phyloP scores from a whole-genome alignment of 2,113 vertebrate species.

The Saccopteryx leptura region DNA sequence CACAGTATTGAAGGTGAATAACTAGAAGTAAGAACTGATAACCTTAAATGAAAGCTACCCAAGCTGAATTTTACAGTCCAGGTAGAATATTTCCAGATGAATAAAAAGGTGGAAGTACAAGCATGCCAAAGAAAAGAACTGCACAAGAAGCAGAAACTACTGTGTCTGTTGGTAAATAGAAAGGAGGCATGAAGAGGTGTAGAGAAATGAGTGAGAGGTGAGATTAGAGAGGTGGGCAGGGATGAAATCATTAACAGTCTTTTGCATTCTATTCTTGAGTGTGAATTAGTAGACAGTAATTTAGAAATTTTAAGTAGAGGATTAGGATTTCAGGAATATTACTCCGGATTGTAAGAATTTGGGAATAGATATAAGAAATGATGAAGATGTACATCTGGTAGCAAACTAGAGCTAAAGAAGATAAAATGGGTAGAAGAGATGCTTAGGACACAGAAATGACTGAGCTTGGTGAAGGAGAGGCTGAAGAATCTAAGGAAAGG shows the following conservation, averaged over 20 bases:
- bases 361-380: not conserved
- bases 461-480: not conserved
- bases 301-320: constrained; percentile 30
- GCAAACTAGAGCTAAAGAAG: not conserved
- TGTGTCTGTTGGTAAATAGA: not conserved
- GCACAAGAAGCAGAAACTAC: not conserved
- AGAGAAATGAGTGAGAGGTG: not conserved
- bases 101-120: not conserved
- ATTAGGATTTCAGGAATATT: constrained; percentile 23
- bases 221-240: not conserved
- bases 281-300: not conserved
- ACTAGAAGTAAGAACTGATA: not conserved
- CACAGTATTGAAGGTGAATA: not conserved
- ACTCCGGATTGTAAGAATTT: not conserved
- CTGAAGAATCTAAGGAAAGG: not conserved
- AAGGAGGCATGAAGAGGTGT: not conserved
- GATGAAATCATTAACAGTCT: not conserved
- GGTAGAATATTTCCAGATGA: not conserved
- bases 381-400: not conserved
- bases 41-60: not conserved
- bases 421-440: not conserved
- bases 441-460: not conserved
- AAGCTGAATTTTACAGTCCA: not conserved
- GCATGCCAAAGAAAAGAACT: not conserved
- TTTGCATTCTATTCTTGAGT: not conserved